Conservation (phyloP, 2,888 invertebrate species). For the Agrochola lota region DNA sequence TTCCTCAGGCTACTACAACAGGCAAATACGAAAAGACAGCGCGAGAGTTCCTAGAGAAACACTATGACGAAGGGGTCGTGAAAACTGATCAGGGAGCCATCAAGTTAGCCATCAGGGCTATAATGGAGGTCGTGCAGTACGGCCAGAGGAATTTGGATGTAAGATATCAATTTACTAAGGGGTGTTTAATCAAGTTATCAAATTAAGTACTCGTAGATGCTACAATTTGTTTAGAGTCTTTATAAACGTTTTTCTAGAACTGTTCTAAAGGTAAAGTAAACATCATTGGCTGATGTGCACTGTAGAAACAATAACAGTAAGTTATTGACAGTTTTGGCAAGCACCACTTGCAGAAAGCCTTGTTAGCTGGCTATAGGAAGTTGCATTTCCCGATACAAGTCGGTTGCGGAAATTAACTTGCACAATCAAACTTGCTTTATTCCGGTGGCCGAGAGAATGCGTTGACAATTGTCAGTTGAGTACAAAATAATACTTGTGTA, state of each 20-base stretch:
- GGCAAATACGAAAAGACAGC: slow-evolving; percentile 98
- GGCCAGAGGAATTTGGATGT: slow-evolving; percentile 98
- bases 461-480: no score
- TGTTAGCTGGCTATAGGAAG: background rate
- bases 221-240: no score
- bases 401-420: background rate
- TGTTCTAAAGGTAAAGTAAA: no score
- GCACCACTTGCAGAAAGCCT: background rate
- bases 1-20: slow-evolving; percentile 96
- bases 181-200: background rate
- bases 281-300: background rate
- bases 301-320: background rate
- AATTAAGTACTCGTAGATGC: background rate
- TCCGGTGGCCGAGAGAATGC: no score
- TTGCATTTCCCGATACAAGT: background rate
- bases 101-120: slow-evolving; percentile 96
- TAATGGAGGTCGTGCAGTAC: slow-evolving; percentile 98
- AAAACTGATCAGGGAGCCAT: slow-evolving; percentile 93
- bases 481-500: no score
- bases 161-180: background rate
- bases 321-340: background rate
- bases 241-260: no score
- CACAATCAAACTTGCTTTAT: background rate
- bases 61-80: slow-evolving; percentile 95
- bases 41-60: slow-evolving; percentile 98